Evolutionary conservation across 2,797 vertebrate species (phyloP).

Genomic region (Micromesistius poutassou): DNA sequence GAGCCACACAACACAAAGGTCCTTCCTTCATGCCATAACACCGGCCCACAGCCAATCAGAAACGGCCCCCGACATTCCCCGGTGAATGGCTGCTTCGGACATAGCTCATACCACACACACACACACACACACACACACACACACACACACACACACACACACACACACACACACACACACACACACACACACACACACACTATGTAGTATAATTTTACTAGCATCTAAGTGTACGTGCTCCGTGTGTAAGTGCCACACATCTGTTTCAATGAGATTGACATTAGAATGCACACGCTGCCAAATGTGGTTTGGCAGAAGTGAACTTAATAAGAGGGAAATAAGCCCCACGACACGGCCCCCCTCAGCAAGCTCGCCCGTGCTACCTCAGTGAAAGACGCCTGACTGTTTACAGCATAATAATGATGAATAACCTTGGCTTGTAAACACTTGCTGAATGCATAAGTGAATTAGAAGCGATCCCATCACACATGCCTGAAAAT

Average conservation of each 20-base stretch:
- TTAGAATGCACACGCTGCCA: neutral
- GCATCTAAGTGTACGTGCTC: neutral
- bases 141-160: too few relatives aligned
- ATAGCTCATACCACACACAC: too few relatives aligned
- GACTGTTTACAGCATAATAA: neutral
- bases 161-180: too few relatives aligned
- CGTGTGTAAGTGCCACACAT: neutral
- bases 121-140: too few relatives aligned
- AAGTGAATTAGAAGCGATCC: neutral
- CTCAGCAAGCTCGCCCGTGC: too few relatives aligned
- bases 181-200: too few relatives aligned
- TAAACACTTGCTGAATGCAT: neutral
- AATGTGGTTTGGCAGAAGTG: neutral
- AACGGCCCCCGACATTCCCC: neutral
- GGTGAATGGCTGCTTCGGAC: neutral
- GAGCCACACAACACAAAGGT: neutral
- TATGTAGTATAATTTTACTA: neutral
- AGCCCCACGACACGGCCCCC: neutral
- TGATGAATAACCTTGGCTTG: slow-evolving; percentile 1
- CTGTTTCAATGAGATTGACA: neutral
- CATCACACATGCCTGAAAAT: neutral
- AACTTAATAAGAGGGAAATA: neutral
- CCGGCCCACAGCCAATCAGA: neutral
- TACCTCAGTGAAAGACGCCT: neutral
- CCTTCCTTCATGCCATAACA: neutral